Conservation (phyloP, 1,140 invertebrate species). For the Micrasema longulum region DNA sequence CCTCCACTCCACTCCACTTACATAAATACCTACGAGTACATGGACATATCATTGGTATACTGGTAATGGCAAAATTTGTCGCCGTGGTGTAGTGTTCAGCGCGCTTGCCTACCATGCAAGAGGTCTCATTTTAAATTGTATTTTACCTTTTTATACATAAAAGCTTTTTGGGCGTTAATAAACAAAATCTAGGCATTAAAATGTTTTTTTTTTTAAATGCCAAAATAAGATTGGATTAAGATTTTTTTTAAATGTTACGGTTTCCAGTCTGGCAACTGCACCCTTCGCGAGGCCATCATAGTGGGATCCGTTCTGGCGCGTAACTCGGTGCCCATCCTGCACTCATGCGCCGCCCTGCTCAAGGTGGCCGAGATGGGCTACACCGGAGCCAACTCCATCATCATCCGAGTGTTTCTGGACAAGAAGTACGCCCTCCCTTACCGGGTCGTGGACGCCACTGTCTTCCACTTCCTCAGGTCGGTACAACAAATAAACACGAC, state of each 20-base stretch:
- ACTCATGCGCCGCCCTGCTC: constrained; percentile 93
- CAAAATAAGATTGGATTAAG: background rate
- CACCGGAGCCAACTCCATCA: constrained; percentile 96
- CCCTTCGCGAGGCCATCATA: constrained; percentile 94
- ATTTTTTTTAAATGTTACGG: background rate
- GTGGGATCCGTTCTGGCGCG: constrained; percentile 91
- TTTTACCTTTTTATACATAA: too few relatives aligned
- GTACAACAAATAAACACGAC: too few relatives aligned
- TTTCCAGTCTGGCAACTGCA: constrained; percentile 88
- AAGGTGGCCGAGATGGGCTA: constrained; percentile 99
- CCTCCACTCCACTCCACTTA: too few relatives aligned
- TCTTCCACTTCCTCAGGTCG: constrained; percentile 93
- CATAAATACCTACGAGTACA: too few relatives aligned
- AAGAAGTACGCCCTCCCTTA: constrained; percentile 99
- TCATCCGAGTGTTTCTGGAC: constrained; percentile 93
- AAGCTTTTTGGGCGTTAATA: too few relatives aligned
- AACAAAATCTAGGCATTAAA: too few relatives aligned
- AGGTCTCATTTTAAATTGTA: too few relatives aligned
- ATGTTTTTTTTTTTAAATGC: too few relatives aligned
- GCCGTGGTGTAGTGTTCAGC: too few relatives aligned
- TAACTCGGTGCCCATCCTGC: constrained; percentile 95
- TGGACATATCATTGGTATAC: too few relatives aligned
- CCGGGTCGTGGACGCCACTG: constrained; percentile 94
- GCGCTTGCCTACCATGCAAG: too few relatives aligned
- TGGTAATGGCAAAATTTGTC: too few relatives aligned